phyloP scores from a whole-genome alignment of 2,113 vertebrate species.

The Microtus richardsoni region DNA sequence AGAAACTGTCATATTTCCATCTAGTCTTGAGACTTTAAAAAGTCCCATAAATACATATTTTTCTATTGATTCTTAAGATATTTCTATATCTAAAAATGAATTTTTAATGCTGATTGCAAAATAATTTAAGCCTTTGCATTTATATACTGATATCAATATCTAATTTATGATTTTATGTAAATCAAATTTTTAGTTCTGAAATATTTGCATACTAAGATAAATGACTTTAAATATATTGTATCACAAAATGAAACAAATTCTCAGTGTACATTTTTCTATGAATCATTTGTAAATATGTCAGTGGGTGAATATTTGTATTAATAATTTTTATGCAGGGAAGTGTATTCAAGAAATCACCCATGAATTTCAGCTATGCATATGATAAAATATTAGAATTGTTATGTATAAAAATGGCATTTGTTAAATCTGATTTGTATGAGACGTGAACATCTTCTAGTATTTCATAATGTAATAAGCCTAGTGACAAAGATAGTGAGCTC shows the following conservation, averaged over 20 bases:
- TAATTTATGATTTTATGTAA: slow-evolving; percentile 40
- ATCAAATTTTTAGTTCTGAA: background rate
- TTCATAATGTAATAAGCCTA: background rate
- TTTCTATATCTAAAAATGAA: background rate
- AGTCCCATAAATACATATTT: background rate
- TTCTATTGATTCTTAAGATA: background rate
- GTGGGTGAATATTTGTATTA: slow-evolving; percentile 55
- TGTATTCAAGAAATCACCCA: slow-evolving; percentile 43
- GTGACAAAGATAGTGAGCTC: background rate
- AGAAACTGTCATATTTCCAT: background rate
- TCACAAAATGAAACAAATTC: slow-evolving; percentile 46
- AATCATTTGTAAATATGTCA: slow-evolving; percentile 59
- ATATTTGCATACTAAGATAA: slow-evolving; percentile 10
- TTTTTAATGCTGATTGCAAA: background rate
- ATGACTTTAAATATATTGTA: background rate
- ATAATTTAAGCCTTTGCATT: background rate
- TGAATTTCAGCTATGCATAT: slow-evolving; percentile 19
- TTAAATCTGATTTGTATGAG: slow-evolving; percentile 18
- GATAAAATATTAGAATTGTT: slow-evolving; percentile 37
- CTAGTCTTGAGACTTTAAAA: background rate
- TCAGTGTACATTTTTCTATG: slow-evolving; percentile 31
- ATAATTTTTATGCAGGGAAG: background rate
- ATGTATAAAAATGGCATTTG: background rate
- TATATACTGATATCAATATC: background rate
- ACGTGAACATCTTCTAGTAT: slow-evolving; percentile 1